These are phyloP conservation scores for Aramus guarauna DNA, from an alignment of 2,113 vertebrate species.

Conservation along the genomic window DNA sequence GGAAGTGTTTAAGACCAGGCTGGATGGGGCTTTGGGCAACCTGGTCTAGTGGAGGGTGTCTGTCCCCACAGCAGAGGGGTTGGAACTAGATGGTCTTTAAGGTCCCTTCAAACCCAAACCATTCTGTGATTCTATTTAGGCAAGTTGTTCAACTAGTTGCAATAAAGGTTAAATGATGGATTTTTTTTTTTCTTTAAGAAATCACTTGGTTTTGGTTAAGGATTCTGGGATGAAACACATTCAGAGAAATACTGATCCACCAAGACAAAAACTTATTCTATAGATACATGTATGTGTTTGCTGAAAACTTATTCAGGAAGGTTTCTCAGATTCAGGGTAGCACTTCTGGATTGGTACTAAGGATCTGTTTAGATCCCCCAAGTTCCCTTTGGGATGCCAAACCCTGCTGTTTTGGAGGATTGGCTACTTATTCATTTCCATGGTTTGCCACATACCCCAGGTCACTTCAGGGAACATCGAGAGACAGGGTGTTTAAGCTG, in stretches of 20 bases:
- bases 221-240: neutral
- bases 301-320: neutral
- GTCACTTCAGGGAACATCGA: neutral
- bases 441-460: neutral
- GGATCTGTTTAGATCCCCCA: neutral
- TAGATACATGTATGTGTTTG: neutral
- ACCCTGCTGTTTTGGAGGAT: neutral
- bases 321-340: neutral
- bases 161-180: neutral
- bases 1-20: too few species aligned
- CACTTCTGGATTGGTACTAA: neutral
- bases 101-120: too few species aligned
- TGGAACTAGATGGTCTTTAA: too few species aligned
- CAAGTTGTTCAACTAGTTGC: neutral
- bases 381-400: neutral
- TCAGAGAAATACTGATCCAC: neutral
- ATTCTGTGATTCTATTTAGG: neutral
- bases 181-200: neutral
- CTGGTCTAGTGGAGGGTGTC: too few species aligned
- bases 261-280: neutral
- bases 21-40: too few species aligned
- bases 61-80: too few species aligned
- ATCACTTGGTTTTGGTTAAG: neutral
- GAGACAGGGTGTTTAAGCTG: neutral
- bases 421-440: neutral